Conservation (phyloP, 2,113 vertebrate genomes). For the Cottus gobio region DNA sequence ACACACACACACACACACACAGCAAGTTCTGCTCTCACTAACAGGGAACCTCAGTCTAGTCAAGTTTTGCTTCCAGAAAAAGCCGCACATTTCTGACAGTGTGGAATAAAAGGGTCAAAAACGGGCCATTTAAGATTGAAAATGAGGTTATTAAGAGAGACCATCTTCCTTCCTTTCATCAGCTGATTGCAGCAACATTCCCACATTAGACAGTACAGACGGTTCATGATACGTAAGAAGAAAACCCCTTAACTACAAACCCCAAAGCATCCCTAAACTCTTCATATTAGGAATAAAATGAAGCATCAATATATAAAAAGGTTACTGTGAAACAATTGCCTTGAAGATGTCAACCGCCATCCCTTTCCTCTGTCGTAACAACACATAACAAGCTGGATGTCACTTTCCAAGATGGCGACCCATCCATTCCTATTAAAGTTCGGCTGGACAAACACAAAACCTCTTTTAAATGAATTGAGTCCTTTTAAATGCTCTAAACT, state of each 20-base stretch:
- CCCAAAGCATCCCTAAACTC: slow-evolving; percentile 2
- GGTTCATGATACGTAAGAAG: not conserved
- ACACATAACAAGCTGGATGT: not conserved
- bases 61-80: slow-evolving; percentile 1
- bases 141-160: not conserved
- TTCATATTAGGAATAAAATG: not conserved
- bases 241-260: not conserved
- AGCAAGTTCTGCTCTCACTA: not conserved
- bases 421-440: too few species aligned
- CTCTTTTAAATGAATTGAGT: too few species aligned
- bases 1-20: not conserved
- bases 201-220: not conserved
- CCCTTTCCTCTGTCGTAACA: too few species aligned
- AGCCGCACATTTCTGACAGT: not conserved
- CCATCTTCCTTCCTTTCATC: not conserved
- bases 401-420: too few species aligned
- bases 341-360: not conserved
- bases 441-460: too few species aligned
- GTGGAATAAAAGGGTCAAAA: not conserved
- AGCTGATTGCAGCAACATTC: not conserved
- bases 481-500: too few species aligned
- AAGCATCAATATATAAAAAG: not conserved
- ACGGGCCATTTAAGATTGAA: not conserved
- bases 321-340: not conserved
- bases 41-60: not conserved